Evolutionary conservation across 2,113 vertebrate species (phyloP).

Genomic region (Ellobius talpinus): DNA sequence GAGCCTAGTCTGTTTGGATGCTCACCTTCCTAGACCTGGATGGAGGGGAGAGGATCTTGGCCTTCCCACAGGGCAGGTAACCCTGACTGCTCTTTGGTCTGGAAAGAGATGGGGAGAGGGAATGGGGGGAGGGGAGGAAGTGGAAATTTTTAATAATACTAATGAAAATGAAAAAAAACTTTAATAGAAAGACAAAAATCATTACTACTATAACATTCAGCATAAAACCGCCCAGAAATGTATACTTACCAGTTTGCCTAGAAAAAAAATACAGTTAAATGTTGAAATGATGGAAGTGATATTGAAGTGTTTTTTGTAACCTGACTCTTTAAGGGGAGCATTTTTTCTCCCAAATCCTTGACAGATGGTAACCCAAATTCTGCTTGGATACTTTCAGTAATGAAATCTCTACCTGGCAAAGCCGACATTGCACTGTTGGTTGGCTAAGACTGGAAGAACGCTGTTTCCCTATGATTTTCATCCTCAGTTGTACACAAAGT

Average conservation of each 20-base stretch:
- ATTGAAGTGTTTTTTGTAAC: conserved; percentile 43
- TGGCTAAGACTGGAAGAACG: neutral
- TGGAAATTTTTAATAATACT: no score
- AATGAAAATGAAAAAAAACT: no score
- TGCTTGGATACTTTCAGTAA: conserved; percentile 68
- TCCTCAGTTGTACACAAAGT: neutral
- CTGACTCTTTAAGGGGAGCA: conserved; percentile 57
- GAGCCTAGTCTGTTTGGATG: no score
- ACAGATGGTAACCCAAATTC: conserved; percentile 82
- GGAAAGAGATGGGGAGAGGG: no score
- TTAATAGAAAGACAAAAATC: conserved; percentile 11
- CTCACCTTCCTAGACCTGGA: no score
- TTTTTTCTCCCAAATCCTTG: conserved; percentile 59
- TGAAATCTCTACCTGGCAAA: conserved; percentile 74
- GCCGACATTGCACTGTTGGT: neutral
- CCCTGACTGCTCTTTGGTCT: no score
- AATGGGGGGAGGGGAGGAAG: no score
- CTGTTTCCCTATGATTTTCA: neutral
- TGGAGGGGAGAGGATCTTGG: no score
- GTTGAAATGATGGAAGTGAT: conserved; percentile 3
- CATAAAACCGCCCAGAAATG: neutral
- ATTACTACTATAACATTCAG: neutral
- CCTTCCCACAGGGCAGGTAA: no score
- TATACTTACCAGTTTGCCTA: neutral
- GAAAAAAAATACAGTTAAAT: conserved; percentile 24